Evolutionary conservation across 1,140 invertebrate genomes (phyloP).

Genomic region (Rhizoglyphus robini): DNA sequence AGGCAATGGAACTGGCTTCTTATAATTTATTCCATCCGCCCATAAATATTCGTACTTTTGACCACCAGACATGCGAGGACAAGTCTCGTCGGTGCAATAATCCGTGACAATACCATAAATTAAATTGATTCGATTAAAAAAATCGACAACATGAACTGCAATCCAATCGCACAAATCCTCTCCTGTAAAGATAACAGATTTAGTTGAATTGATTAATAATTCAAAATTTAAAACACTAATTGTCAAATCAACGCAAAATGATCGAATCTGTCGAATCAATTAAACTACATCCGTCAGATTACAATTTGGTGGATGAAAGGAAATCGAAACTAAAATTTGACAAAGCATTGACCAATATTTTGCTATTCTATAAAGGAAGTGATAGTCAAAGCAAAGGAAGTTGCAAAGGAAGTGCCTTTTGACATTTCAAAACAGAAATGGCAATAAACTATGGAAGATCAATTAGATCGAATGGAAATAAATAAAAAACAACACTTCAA

Average conservation of each 20-base stretch:
- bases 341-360: no score
- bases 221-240: not conserved
- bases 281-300: not conserved
- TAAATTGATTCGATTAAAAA: conserved; percentile 88
- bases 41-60: conserved; percentile 74
- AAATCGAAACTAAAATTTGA: no score
- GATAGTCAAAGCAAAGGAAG: no score
- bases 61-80: conserved; percentile 84
- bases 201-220: not conserved
- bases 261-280: not conserved
- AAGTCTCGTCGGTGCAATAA: conserved; percentile 66
- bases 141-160: conserved; percentile 90
- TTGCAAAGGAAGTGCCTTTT: no score
- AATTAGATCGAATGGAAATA: no score
- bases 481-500: no score
- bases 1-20: conserved; percentile 72
- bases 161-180: conserved; percentile 89
- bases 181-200: not conserved
- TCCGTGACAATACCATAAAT: conserved; percentile 82
- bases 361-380: no score
- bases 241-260: not conserved
- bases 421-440: no score
- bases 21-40: conserved; percentile 71
- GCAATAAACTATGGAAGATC: no score
- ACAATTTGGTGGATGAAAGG: no score